phyloP scores from a whole-genome alignment of 1,140 invertebrate species.

The Batillaria attramentaria region DNA sequence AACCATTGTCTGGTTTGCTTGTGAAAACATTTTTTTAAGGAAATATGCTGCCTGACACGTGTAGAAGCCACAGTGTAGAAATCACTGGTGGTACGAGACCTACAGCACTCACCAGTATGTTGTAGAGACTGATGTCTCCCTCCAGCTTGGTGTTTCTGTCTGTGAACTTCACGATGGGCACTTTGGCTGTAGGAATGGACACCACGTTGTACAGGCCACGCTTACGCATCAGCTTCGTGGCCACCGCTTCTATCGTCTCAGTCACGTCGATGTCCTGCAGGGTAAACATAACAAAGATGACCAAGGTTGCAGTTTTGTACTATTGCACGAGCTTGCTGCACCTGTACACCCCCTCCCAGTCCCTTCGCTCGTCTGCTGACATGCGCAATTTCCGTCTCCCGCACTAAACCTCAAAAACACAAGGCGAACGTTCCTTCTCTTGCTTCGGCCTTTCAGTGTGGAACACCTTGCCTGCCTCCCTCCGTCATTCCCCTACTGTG shows the following conservation, averaged over 20 bases:
- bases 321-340: conserved; percentile 18
- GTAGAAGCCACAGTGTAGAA: too few species aligned
- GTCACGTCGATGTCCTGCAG: conserved; percentile 69
- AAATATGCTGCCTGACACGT: too few species aligned
- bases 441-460: too few species aligned
- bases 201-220: conserved; percentile 72
- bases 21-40: too few species aligned
- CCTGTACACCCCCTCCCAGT: too few species aligned
- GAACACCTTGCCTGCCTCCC: too few species aligned
- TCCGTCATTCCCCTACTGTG: too few species aligned
- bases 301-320: too few species aligned
- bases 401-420: not conserved
- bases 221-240: conserved; percentile 68
- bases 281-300: too few species aligned
- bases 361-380: not conserved
- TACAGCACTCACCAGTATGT: conserved; percentile 73
- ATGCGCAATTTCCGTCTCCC: not conserved
- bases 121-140: conserved; percentile 79
- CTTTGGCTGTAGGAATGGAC: conserved; percentile 77
- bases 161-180: conserved; percentile 79
- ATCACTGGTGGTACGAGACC: too few species aligned
- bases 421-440: too few species aligned
- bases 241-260: conserved; percentile 71
- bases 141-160: conserved; percentile 73
- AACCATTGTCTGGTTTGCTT: too few species aligned